A percentile compares a stretch with the other conserved stretches of the same genome.
These are phyloP conservation scores for Rhombomys opimus DNA, from an alignment of 2,113 vertebrate genomes.

Conservation along the genomic window DNA sequence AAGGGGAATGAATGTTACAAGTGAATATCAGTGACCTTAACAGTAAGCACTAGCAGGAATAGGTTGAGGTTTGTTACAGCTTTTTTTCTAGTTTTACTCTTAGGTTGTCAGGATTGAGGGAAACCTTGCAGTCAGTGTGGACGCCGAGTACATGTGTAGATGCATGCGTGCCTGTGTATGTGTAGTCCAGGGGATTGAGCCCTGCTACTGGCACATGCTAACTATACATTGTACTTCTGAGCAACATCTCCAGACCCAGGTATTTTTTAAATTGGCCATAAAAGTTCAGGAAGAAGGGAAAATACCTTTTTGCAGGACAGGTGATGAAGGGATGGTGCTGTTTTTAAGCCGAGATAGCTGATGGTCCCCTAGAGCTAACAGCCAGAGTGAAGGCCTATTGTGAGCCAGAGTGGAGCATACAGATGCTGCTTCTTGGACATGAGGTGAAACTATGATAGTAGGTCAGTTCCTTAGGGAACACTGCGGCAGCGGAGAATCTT, in stretches of 20 bases:
- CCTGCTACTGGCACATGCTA: background rate
- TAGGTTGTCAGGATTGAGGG: background rate
- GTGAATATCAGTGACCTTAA: background rate
- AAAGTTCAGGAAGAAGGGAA: background rate
- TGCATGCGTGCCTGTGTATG: background rate
- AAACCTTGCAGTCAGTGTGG: conserved; percentile 2
- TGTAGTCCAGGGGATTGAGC: background rate
- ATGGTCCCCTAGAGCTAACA: background rate
- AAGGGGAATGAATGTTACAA: background rate
- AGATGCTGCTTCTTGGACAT: background rate
- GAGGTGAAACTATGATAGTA: background rate
- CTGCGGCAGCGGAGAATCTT: background rate
- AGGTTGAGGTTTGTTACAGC: background rate
- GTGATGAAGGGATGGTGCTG: background rate
- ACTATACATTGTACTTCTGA: background rate
- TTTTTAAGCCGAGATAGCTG: background rate
- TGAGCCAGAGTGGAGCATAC: background rate
- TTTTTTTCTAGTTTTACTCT: background rate
- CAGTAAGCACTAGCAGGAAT: background rate
- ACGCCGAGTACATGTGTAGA: background rate
- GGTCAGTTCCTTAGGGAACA: background rate
- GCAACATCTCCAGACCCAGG: background rate
- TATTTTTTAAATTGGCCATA: background rate
- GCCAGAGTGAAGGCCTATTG: background rate
- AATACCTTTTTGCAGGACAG: background rate